Base-by-base conservation (phyloP, 2,888 invertebrate species). In the Andrena trimmerana region DNA sequence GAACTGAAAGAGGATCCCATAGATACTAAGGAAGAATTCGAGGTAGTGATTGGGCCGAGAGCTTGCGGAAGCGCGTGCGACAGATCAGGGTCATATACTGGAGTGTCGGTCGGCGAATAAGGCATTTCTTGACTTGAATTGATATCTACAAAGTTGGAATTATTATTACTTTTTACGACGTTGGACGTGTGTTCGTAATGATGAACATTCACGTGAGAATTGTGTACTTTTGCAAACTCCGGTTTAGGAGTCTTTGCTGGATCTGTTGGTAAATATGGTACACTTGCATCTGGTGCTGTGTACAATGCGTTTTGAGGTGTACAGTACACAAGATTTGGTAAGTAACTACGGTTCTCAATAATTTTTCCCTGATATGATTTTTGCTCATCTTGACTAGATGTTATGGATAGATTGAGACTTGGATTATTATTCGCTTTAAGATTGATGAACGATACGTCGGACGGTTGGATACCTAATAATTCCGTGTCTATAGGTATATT, bases 71-170 rank as follows among this genome's bases (percentile, higher is more conserved):
- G 77, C 16, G 79, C 29, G 24, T 73, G 74, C 29, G 89, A 78
- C 48, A 90, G 50, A 31, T 91, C 90, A 10, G 89, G 89, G 80
- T 92, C 91, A 36, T 90, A 91, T 3, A 90, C 67, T 2, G 92
- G 90, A 24, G 86, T 86, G 63, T 93, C 92, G 0, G 92, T 90
- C 1, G 92, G 92, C 10, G 93, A 93, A 66, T 92, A 92, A 16
- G 93, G 92, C 33, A 81, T 87, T 36, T 91, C 90, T 31, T 77
- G 76, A 63, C 48, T 78, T 2, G 75, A 63, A 66, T 24, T 77
- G 13, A 62, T 69, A 42, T 78, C 74, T 29, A 57, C n/a, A 27
- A 54, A 52, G 48, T 68, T 16, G 6, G 78, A 31, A 29, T 54
- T 50, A 16, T 10, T 66, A 50, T 73, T 70, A 60, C 6, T 54